phyloP scores from a whole-genome alignment of 2,888 invertebrate species.

The Drosophila eohydei region DNA sequence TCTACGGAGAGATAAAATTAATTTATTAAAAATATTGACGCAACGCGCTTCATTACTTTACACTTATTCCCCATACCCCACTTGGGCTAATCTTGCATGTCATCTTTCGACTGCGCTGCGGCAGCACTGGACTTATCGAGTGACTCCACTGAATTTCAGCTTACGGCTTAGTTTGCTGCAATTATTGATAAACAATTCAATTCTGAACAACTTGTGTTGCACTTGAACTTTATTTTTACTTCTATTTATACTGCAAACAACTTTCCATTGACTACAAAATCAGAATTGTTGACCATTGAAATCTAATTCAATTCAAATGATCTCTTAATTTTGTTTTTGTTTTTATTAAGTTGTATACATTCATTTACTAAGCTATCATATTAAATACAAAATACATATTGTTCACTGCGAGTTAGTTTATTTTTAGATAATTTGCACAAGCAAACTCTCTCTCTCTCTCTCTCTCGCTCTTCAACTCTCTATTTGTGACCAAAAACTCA shows the following conservation, averaged over 20 bases:
- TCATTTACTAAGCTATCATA: neutral
- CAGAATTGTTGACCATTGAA: neutral
- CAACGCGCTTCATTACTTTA: neutral
- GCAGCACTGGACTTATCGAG: neutral
- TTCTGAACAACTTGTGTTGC: neutral
- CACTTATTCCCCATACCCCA: too few species aligned
- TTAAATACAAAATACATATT: too few species aligned
- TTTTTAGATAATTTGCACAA: too few species aligned
- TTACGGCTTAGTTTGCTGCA: neutral
- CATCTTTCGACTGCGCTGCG: neutral
- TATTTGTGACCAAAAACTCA: too few species aligned
- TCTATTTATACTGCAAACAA: neutral
- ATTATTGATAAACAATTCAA: neutral
- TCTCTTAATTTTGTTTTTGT: too few species aligned
- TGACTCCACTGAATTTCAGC: neutral
- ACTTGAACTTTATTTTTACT: neutral
- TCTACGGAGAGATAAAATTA: neutral
- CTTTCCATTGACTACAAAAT: neutral
- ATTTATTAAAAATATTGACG: slow-evolving; percentile 2
- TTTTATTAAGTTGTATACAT: neutral
- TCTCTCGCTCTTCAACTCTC: too few species aligned
- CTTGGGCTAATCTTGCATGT: neutral
- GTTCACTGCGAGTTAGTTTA: too few species aligned
- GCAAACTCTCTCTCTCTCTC: too few species aligned
- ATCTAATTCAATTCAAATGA: neutral